phyloP scores from a whole-genome alignment of 2,113 vertebrate species.

The Rhadina sibilatrix region DNA sequence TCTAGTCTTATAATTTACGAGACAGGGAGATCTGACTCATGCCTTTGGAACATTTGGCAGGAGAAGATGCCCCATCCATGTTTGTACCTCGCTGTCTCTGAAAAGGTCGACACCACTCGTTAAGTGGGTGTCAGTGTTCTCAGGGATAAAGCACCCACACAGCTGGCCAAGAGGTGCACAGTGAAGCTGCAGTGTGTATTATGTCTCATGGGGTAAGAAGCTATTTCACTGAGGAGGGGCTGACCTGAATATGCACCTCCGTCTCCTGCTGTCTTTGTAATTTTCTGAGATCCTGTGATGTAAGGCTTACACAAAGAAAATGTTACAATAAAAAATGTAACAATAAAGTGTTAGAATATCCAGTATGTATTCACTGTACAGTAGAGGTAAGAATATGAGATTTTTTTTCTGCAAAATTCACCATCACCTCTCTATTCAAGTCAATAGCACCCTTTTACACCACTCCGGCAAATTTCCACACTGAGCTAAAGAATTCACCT shows the following conservation, averaged over 20 bases:
- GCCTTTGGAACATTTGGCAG: not conserved
- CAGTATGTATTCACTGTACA: not conserved
- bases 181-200: not conserved
- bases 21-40: not conserved
- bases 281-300: not conserved
- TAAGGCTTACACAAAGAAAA: not conserved
- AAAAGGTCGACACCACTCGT: not conserved
- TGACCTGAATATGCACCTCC: not conserved
- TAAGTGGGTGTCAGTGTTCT: not conserved
- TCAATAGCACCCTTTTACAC: not conserved
- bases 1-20: not conserved
- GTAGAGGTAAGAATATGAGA: not conserved
- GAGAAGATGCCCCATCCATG: not conserved
- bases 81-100: not conserved
- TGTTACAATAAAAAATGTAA: not conserved
- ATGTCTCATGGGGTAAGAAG: not conserved
- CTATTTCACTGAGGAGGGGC: not conserved
- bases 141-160: not conserved
- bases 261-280: not conserved
- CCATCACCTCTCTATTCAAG: not conserved
- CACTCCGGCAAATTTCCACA: not conserved
- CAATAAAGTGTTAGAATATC: not conserved
- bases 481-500: not conserved
- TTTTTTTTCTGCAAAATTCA: not conserved
- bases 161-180: not conserved